These are phyloP conservation scores for Leptinotarsa peninsularis DNA, from an alignment of 2,888 invertebrate species.

Conservation along the genomic window DNA sequence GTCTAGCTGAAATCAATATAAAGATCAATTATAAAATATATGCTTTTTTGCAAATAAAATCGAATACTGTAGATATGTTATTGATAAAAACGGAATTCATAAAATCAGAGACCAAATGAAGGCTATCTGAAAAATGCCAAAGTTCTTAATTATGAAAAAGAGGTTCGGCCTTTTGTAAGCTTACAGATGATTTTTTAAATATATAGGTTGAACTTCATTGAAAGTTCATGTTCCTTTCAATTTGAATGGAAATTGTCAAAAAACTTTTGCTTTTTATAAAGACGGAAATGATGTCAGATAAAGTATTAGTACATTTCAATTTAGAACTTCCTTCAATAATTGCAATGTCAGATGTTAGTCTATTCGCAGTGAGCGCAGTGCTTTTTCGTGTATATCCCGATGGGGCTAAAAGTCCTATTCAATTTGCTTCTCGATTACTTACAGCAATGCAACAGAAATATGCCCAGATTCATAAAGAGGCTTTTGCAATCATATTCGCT, in stretches of 20 bases:
- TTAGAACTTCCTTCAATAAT: conserved; percentile 24
- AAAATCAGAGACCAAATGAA: conserved; percentile 32
- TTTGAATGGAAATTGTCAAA: conserved; percentile 30
- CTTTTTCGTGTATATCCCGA: conserved; percentile 37
- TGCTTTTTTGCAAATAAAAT: conserved; percentile 38
- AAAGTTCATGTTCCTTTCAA: not conserved
- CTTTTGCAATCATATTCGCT: conserved; percentile 38
- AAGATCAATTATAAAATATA: too few species aligned
- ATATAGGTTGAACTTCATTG: too few species aligned
- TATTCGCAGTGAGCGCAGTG: conserved; percentile 35
- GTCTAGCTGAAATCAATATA: not conserved
- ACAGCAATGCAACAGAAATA: conserved; percentile 30
- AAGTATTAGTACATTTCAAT: conserved; percentile 35
- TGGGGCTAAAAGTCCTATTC: conserved; percentile 35
- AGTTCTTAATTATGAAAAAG: conserved; percentile 22
- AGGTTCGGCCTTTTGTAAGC: conserved; percentile 22
- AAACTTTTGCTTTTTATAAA: conserved; percentile 22
- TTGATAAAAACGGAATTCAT: conserved; percentile 39
- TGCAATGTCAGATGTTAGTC: conserved; percentile 37
- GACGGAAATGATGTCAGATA: conserved; percentile 22
- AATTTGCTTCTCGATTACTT: conserved; percentile 36
- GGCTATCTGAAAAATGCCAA: conserved; percentile 27
- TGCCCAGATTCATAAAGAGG: conserved; percentile 42
- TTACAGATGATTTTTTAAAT: conserved; percentile 37
- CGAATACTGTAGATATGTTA: conserved; percentile 53